These are phyloP conservation scores for Rhinolophus ferrumequinum DNA, from an alignment of 2,113 vertebrate species.

Conservation along the genomic window DNA sequence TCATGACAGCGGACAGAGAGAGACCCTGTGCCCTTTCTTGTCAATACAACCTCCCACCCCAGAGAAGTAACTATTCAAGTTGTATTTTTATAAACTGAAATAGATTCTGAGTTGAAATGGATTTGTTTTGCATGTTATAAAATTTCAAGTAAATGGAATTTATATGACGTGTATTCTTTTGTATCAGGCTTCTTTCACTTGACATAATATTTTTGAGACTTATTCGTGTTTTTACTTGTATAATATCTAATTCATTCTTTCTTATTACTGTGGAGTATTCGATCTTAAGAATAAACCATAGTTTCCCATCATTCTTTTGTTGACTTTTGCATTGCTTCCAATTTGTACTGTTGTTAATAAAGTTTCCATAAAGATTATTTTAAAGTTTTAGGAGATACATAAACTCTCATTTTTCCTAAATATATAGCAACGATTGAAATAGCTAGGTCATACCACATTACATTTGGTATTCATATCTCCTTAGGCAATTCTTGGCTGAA, in stretches of 20 bases:
- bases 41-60: neutral
- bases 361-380: neutral
- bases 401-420: neutral
- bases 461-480: neutral
- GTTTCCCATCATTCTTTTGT: neutral
- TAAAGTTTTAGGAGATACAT: neutral
- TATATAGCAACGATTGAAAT: neutral
- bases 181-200: neutral
- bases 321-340: neutral
- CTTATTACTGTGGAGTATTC: neutral
- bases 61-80: neutral
- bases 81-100: neutral
- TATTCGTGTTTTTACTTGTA: neutral
- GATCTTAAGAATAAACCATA: neutral
- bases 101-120: neutral
- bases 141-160: neutral
- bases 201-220: neutral
- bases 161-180: neutral
- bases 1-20: neutral
- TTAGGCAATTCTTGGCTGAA: neutral
- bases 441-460: neutral
- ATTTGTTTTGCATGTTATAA: neutral
- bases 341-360: neutral
- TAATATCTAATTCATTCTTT: neutral
- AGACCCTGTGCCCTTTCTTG: neutral